A percentile compares a stretch with the other conserved stretches of the same genome.
Conservation (phyloP, 2,888 invertebrate genomes). For the Rotaria sp. region DNA sequence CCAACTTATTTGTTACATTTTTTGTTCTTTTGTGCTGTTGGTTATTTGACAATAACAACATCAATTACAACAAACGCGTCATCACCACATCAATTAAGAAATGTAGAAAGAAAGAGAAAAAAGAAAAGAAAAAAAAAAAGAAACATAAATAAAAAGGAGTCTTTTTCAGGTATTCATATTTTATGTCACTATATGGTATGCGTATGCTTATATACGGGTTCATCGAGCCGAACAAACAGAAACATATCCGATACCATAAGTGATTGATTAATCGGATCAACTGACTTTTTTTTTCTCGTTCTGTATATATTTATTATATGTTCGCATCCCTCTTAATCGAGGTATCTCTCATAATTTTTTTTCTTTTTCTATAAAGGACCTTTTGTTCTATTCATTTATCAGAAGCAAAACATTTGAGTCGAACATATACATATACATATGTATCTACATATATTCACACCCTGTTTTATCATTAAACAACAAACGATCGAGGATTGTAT, state of each 20-base stretch:
- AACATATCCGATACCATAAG: constrained; percentile 24
- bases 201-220: constrained; percentile 1
- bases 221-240: constrained; percentile 22
- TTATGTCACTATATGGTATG: constrained; percentile 1
- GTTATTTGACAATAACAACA: constrained; percentile 17
- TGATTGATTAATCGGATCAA: constrained; percentile 26
- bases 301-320: constrained; percentile 12
- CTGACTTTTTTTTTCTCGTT: not conserved
- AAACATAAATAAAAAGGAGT: not conserved
- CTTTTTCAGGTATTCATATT: constrained; percentile 9
- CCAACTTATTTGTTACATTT: not conserved
- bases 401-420: constrained; percentile 3
- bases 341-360: not conserved
- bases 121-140: not conserved
- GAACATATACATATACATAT: not conserved
- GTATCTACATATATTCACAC: not conserved
- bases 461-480: constrained; percentile 6
- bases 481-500: not conserved
- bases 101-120: not conserved
- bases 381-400: not conserved
- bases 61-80: not conserved
- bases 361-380: not conserved
- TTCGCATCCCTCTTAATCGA: not conserved
- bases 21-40: not conserved
- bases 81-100: not conserved